A percentile compares a stretch with the other conserved stretches of the same genome.
Evolutionary conservation across 2,797 vertebrate genomes (phyloP).

Genomic region (Esox masquinongy): DNA sequence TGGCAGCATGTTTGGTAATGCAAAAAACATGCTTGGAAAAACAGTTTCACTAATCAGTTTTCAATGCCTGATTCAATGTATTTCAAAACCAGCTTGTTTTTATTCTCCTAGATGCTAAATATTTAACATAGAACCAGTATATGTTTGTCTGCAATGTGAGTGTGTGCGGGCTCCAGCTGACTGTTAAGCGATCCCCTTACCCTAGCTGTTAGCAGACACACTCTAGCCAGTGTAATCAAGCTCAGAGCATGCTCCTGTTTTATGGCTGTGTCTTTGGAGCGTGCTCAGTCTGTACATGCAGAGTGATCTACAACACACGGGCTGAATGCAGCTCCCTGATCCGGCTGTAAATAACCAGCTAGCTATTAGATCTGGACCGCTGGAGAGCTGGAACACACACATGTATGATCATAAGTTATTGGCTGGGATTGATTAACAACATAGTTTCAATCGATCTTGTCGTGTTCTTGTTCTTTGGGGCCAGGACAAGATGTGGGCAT

Average conservation of each 20-base stretch:
- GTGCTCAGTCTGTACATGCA: slow-evolving; percentile 10
- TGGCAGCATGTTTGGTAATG: not conserved
- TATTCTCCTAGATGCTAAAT: too few relatives aligned
- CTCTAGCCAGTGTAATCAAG: not conserved
- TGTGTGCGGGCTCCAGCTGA: not conserved
- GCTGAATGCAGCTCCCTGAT: slow-evolving; percentile 51
- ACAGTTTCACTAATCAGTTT: not conserved
- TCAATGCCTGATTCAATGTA: not conserved
- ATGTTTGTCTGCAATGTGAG: not conserved
- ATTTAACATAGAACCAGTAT: not conserved
- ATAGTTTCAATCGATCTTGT: not conserved
- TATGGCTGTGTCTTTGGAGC: not conserved
- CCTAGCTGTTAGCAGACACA: not conserved
- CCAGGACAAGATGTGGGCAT: not conserved
- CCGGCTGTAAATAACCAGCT: slow-evolving; percentile 64
- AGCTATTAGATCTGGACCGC: slow-evolving; percentile 49
- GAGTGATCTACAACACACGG: slow-evolving; percentile 47
- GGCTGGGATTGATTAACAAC: slow-evolving; percentile 11
- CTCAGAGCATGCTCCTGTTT: not conserved
- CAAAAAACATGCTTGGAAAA: not conserved
- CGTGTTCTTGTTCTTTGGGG: not conserved
- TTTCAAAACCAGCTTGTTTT: too few relatives aligned
- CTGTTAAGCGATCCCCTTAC: not conserved
- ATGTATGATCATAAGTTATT: slow-evolving; percentile 15
- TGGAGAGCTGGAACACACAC: slow-evolving; percentile 33